A percentile compares a stretch with the other conserved stretches of the same genome.
Evolutionary conservation across 2,888 invertebrate genomes (phyloP).

Genomic region (Lymantria monacha): DNA sequence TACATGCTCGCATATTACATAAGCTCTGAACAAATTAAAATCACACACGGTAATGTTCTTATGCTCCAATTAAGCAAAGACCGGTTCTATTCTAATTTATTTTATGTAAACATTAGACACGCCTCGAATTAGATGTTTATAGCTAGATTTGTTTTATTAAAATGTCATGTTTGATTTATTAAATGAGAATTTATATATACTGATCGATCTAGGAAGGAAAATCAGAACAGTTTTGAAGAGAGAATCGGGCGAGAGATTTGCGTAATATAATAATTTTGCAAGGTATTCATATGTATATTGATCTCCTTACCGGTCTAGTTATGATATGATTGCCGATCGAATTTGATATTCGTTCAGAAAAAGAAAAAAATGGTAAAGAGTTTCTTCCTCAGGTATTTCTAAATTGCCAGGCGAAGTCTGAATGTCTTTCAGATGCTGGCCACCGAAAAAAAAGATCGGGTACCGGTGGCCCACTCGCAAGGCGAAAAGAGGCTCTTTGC

Average conservation of each 20-base stretch:
- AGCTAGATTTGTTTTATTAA: conserved; percentile 36
- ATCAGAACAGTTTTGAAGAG: conserved; percentile 7
- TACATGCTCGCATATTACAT: conserved; percentile 26
- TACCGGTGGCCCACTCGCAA: no score
- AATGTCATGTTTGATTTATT: conserved; percentile 38
- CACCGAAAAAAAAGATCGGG: no score
- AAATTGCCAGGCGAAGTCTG: no score
- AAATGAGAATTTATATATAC: conserved; percentile 25
- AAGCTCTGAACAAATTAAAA: conserved; percentile 35
- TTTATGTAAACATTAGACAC: conserved; percentile 51
- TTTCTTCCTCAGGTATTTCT: no score
- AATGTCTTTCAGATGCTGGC: no score
- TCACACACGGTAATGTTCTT: conserved; percentile 59
- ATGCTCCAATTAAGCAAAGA: conserved; percentile 66
- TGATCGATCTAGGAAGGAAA: conserved; percentile 18
- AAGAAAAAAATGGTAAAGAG: no score
- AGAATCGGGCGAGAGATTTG: conserved; percentile 8
- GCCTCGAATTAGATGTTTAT: conserved; percentile 33
- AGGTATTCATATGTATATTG: not conserved
- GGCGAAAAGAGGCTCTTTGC: no score
- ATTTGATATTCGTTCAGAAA: no score
- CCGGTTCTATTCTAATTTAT: conserved; percentile 56
- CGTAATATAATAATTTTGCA: conserved; percentile 2
- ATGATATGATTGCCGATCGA: no score
- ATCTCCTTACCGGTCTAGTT: no score